Percentiles rank a stretch among this genome's conserved stretches.
Conservation (phyloP, 2,888 invertebrate species). For the Dimorphilus gyrociliatus region DNA sequence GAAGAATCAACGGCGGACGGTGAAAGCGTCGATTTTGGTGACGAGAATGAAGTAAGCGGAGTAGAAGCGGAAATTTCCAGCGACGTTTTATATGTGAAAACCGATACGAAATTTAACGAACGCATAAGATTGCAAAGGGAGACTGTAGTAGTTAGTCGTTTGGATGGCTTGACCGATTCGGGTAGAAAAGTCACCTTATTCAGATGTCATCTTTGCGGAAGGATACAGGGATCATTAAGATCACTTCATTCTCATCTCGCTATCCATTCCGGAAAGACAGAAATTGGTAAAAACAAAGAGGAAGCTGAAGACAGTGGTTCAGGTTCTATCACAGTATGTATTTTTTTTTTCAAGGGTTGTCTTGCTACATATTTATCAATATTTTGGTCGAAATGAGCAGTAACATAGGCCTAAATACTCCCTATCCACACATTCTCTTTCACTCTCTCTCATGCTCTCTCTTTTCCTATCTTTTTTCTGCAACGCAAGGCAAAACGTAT, state of each 20-base stretch:
- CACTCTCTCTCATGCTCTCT: constrained; percentile 2
- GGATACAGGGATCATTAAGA: constrained; percentile 13
- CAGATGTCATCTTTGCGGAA: constrained; percentile 32
- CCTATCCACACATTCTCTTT: no score
- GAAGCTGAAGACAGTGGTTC: neutral
- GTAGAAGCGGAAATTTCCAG: no score
- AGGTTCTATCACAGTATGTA: neutral
- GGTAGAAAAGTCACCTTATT: constrained; percentile 25
- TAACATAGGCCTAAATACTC: no score
- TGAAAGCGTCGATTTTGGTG: no score
- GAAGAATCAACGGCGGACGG: no score
- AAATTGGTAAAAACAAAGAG: neutral
- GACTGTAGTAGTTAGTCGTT: constrained; percentile 24
- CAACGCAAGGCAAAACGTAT: neutral
- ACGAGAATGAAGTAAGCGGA: no score
- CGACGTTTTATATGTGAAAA: no score
- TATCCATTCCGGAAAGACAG: neutral
- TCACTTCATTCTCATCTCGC: constrained; percentile 1
- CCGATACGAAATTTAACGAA: constrained; percentile 7
- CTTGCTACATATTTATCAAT: no score
- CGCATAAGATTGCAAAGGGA: constrained; percentile 21
- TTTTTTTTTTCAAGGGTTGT: neutral
- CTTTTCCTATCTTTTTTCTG: constrained; percentile 1
- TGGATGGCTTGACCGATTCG: constrained; percentile 23
- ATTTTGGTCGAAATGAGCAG: no score